phyloP scores from a whole-genome alignment of 2,113 vertebrate genomes.

The Zapornia atra region DNA sequence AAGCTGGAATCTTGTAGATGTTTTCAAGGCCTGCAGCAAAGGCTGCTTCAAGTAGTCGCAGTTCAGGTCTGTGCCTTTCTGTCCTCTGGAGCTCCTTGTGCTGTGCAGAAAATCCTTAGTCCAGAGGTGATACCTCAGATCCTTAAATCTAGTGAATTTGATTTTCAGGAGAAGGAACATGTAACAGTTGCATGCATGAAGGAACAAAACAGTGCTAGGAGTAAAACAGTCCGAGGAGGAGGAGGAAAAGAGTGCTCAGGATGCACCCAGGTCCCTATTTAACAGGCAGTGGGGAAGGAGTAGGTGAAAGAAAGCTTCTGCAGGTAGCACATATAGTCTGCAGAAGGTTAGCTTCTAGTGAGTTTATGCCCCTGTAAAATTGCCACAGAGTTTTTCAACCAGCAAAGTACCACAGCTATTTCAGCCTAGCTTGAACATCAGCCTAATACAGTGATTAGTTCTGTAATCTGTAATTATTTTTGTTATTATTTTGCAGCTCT shows the following conservation, averaged over 20 bases:
- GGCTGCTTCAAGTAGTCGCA: background rate
- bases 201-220: background rate
- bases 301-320: background rate
- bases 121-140: background rate
- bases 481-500: constrained; percentile 81
- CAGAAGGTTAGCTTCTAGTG: background rate
- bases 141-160: background rate
- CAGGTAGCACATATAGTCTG: background rate
- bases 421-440: background rate
- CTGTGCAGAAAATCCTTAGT: background rate
- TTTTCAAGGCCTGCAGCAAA: background rate
- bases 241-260: background rate
- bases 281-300: background rate
- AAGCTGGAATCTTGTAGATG: background rate
- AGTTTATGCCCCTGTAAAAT: background rate
- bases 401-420: background rate
- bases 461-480: background rate
- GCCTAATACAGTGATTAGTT: background rate
- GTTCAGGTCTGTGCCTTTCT: background rate
- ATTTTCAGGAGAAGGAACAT: background rate
- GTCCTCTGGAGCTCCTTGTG: background rate
- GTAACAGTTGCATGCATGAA: background rate
- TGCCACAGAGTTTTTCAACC: background rate
- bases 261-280: background rate
- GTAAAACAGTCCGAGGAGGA: background rate